These are phyloP conservation scores for Druceiella hillmani DNA, from an alignment of 2,888 invertebrate species.

Conservation along the genomic window DNA sequence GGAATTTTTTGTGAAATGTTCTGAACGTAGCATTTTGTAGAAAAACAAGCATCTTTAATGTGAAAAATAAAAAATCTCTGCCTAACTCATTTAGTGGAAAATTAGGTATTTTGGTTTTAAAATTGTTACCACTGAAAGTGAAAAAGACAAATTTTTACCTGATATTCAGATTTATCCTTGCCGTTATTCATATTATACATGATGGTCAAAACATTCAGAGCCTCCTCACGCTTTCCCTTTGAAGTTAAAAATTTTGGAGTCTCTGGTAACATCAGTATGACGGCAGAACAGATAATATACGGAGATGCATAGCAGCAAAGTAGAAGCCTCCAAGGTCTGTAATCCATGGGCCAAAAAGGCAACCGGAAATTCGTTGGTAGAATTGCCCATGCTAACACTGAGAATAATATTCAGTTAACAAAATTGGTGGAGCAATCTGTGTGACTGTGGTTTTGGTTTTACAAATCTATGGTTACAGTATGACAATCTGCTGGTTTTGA, in stretches of 20 bases:
- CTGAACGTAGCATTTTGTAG: too few species aligned
- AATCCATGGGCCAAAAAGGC: conserved; percentile 33
- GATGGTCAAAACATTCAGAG: conserved; percentile 30
- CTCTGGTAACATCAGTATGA: conserved; percentile 52
- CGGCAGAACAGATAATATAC: conserved; percentile 45
- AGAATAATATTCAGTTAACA: conserved; percentile 4
- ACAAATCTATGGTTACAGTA: too few species aligned
- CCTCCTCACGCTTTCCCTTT: conserved; percentile 47
- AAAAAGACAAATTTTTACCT: neutral
- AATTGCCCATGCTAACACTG: conserved; percentile 52
- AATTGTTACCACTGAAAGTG: too few species aligned
- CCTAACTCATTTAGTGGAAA: too few species aligned
- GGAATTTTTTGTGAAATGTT: too few species aligned
- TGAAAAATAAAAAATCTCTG: too few species aligned
- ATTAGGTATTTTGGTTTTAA: too few species aligned
- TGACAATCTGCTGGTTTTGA: too few species aligned
- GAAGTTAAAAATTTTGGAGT: conserved; percentile 60
- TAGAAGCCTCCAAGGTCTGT: conserved; percentile 61
- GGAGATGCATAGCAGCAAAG: conserved; percentile 51
- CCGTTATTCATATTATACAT: conserved; percentile 9
- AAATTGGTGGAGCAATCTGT: too few species aligned
- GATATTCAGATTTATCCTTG: neutral
- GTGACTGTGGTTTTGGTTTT: too few species aligned
- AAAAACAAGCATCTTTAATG: too few species aligned
- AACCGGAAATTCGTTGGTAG: conserved; percentile 41